Evolutionary conservation across 1,140 invertebrate genomes (phyloP).

Genomic region (Pseudomyrmex dendroicus): DNA sequence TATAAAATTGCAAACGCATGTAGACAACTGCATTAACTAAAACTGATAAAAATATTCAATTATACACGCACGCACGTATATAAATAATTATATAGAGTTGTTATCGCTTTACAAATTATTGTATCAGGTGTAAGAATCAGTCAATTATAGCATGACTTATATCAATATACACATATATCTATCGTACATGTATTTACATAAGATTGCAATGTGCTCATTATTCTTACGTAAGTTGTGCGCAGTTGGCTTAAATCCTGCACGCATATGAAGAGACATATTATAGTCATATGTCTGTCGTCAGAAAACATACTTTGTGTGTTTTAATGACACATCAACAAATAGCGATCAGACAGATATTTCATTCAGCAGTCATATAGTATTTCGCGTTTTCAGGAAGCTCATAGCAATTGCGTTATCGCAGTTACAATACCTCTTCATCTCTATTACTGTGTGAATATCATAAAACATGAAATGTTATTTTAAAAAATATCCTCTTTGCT

Average conservation of each 20-base stretch:
- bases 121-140: neutral
- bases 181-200: constrained; percentile 10
- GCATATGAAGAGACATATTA: constrained; percentile 13
- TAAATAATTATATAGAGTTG: neutral
- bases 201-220: neutral
- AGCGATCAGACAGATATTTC: neutral
- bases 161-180: neutral
- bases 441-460: neutral
- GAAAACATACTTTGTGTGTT: neutral
- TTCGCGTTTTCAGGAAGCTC: constrained; percentile 5
- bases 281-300: neutral
- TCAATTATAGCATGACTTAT: neutral
- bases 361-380: neutral
- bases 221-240: constrained; percentile 28
- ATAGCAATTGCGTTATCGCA: neutral
- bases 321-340: constrained; percentile 6
- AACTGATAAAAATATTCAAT: neutral
- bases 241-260: neutral
- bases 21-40: too few species aligned
- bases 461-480: neutral
- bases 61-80: too few species aligned
- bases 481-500: constrained; percentile 66
- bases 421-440: neutral
- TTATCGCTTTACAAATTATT: neutral
- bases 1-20: too few species aligned